Percentiles rank a stretch among this genome's conserved stretches.
Evolutionary conservation across 2,797 vertebrate genomes (phyloP).

Genomic region (Myioborus miniatus): DNA sequence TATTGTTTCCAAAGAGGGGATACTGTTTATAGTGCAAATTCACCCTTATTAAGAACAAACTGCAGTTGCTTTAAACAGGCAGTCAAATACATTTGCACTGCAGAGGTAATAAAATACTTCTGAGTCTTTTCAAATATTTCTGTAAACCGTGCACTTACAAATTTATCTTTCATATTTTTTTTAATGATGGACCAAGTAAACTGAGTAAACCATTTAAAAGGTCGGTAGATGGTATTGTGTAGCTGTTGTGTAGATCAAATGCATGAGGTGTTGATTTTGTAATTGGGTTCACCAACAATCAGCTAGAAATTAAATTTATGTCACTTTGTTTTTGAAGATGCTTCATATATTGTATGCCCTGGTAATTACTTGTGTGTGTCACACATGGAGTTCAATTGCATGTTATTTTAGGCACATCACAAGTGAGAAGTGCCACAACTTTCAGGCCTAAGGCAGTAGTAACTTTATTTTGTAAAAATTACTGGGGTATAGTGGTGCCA

Average conservation of each 20-base stretch:
- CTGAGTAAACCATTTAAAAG: background rate
- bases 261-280: background rate
- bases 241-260: background rate
- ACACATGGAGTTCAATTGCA: background rate
- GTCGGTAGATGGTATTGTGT: background rate
- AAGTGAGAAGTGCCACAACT: background rate
- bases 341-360: background rate
- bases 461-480: background rate
- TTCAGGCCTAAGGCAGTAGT: background rate
- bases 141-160: background rate
- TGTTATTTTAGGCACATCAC: background rate
- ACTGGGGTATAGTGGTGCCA: background rate
- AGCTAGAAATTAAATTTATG: background rate
- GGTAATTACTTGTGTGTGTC: background rate
- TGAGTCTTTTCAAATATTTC: background rate
- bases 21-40: constrained; percentile 47
- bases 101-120: constrained; percentile 38
- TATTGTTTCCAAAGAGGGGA: constrained; percentile 50
- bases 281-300: background rate
- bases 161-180: background rate
- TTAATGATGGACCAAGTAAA: background rate
- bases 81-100: constrained; percentile 11
- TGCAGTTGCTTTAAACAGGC: constrained; percentile 17
- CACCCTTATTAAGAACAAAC: constrained; percentile 12
- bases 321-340: background rate